Base-by-base conservation (phyloP, 2,797 vertebrate species). In the Momotus momota region DNA sequence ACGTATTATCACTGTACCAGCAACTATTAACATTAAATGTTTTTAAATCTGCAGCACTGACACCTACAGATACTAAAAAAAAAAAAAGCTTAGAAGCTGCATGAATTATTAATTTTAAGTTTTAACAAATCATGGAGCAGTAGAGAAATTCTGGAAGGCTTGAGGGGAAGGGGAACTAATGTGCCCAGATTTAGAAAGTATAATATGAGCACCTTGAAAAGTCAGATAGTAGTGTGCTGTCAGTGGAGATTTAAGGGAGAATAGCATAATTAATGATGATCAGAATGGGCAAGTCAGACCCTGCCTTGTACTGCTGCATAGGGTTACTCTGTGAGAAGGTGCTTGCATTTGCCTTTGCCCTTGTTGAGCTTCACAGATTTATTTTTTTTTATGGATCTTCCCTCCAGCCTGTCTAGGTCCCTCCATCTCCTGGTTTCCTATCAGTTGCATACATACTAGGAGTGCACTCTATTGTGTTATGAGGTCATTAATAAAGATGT, bases 81-180 rank as follows among this genome's bases (percentile, higher is more conserved):
- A 79, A 57, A 86, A 81, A 69, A 6, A 78, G 35, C 73, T 79
- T 86, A 89, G 86, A 88, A 89, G 51, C 48, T 66, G 4, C 55
- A 73, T 94, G 86, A 96, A 95, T 92, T 91, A 85, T 55, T 95
- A 80, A 94, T 97, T 91, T 73, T 66, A 64, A 91, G 55, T 91
- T 92, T 85, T 85, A 93, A 73, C 71, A 82, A 67, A 82, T 94
- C 52, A n/a, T 73, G 48, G n/a, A 89, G 80, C 40, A 80, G 71
- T 73, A 22, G 45, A 92, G 87, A 82, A 89, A 82, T 89, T 95
- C 31, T 73, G 41, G 81, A 85, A 89, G 74, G 49, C 79, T 93
- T 60, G 55, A 89, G 71, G 60, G 65, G 45, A 85, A 90, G 61
- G 45, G 33, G 70, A 93, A 35, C 67, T 94, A 66, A 94, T 77